Base-by-base conservation (phyloP, 2,113 vertebrate genomes). In the Lepisosteus oculatus region DNA sequence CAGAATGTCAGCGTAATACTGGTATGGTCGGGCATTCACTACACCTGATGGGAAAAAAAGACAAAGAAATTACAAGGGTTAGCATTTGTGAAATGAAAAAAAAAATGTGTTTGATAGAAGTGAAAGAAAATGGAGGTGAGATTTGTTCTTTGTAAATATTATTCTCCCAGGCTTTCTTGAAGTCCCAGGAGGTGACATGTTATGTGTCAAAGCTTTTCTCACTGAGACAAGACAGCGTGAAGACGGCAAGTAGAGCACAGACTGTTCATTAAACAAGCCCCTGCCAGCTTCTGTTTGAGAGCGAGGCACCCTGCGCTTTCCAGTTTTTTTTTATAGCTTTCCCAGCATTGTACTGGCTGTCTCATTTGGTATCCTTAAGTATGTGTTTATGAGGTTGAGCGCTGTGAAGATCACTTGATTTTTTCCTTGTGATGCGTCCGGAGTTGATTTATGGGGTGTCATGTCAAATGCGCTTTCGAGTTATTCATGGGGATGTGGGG, bases 381-480 rank as follows among this genome's bases (percentile, higher is more conserved):
- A 79, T 77, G 78, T 75, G 77, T 78, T 86, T 86, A 79, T 79
- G 69, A 79, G 77, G 70, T 67, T 76, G 69, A 77, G 61, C 78
- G 77, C 72, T 45, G 43, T 80, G 74, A 80, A 76, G 80, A 74
- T 68, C 29, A 29, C 80, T 79, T 79, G 70, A 72, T 74, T 79
- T 65, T 59, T 74, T 81, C 70, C 67, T 77, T 77, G 71, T 75
- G 7, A 29, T 65, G 78, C 83, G 15, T 13, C n/a, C n/a, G 7
- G 3, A 59, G n/a, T 77, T 87, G 83, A 89, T 87, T 87, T 86
- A 86, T 86, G 85, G 77, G 78, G 73, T 87, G 85, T 86, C 85
- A 76, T 77, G 84, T 74, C 74, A 77, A 86, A 83, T 77, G 82
- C 82, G 85, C 88, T 88, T 88, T 86, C 82, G 85, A 85, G 83